These are phyloP conservation scores for Drosophila sp. DNA, from an alignment of 1,140 invertebrate species.

Conservation along the genomic window DNA sequence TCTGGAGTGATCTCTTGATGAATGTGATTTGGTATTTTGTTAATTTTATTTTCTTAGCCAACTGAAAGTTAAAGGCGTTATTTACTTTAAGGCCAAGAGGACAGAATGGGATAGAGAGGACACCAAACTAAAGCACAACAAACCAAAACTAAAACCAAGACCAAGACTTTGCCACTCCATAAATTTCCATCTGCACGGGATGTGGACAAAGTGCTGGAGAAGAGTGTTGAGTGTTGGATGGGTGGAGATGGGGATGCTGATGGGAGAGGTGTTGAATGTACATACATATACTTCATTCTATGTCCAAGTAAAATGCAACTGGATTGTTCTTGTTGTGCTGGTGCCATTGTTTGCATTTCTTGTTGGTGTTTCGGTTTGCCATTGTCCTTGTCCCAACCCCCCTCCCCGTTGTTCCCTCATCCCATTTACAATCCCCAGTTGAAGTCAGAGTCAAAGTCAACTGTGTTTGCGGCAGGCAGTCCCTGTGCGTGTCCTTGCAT, in stretches of 20 bases:
- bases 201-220: not conserved
- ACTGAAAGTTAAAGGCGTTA: not conserved
- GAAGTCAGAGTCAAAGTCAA: not conserved
- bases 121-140: not conserved
- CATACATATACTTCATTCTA: conserved; percentile 21
- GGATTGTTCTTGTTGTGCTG: conserved; percentile 36
- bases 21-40: too few relatives aligned
- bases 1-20: too few relatives aligned
- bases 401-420: too few relatives aligned
- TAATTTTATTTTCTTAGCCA: too few relatives aligned
- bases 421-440: not conserved
- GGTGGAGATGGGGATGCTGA: not conserved
- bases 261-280: not conserved
- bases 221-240: not conserved
- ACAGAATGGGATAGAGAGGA: not conserved
- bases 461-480: not conserved
- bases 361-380: conserved; percentile 37
- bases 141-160: conserved; percentile 10
- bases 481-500: not conserved
- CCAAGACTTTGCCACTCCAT: conserved; percentile 58
- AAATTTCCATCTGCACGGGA: conserved; percentile 54
- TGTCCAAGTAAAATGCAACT: conserved; percentile 44
- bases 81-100: conserved; percentile 4
- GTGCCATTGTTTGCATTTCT: conserved; percentile 57
- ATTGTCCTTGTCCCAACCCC: conserved; percentile 15